Evolutionary conservation across 2,797 vertebrate genomes (phyloP).

Genomic region (Borostomias antarcticus): DNA sequence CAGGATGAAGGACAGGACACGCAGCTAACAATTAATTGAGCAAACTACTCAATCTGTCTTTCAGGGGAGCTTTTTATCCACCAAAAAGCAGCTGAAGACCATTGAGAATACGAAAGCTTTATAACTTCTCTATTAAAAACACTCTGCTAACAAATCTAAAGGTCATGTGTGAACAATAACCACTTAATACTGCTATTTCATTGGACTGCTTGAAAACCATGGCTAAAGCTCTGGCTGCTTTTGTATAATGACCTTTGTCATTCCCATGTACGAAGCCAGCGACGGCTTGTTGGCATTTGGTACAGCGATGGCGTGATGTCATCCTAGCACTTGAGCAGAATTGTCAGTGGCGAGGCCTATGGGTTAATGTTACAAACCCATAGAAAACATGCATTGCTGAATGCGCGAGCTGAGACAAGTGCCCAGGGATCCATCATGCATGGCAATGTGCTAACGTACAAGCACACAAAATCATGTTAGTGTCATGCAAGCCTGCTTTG

Average conservation of each 20-base stretch:
- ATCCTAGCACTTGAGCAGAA: neutral
- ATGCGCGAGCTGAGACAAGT: constrained; percentile 30
- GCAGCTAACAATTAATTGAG: neutral
- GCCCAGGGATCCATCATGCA: constrained; percentile 42
- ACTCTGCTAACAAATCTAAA: neutral
- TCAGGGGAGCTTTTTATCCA: neutral
- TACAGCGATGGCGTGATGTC: neutral
- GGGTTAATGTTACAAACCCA: neutral
- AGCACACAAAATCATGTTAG: constrained; percentile 48
- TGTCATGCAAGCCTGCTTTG: constrained; percentile 60
- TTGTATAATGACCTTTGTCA: neutral
- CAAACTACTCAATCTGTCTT: neutral
- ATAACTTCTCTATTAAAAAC: too few species aligned
- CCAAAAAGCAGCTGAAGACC: neutral
- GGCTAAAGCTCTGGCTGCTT: too few species aligned
- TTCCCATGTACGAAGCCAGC: neutral
- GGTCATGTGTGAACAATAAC: neutral
- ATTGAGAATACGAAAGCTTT: neutral
- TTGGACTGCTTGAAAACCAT: neutral
- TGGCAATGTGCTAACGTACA: constrained; percentile 38
- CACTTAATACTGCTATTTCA: neutral
- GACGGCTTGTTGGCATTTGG: neutral
- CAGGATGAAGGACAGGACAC: neutral
- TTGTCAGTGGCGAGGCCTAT: neutral
- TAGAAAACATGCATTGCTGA: constrained; percentile 29